These are phyloP conservation scores for Hepsetus odoe DNA, from an alignment of 2,113 vertebrate species.

Conservation along the genomic window DNA sequence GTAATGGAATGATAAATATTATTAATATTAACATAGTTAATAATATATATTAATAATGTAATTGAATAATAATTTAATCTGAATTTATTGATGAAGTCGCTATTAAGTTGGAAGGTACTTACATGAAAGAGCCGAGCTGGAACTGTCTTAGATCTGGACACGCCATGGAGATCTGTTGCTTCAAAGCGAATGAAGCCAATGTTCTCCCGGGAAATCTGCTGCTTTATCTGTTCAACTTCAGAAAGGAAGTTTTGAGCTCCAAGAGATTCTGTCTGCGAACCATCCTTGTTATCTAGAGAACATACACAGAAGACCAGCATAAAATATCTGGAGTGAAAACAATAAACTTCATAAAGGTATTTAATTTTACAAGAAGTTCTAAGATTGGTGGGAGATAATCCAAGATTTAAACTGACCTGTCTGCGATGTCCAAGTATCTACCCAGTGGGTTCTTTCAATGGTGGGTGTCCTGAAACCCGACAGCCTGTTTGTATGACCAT, in stretches of 20 bases:
- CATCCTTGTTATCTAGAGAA: slow-evolving; percentile 71
- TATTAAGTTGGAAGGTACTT: slow-evolving; percentile 49
- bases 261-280: slow-evolving; percentile 47
- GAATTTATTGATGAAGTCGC: too few relatives aligned
- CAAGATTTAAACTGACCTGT: slow-evolving; percentile 64
- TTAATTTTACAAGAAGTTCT: neutral
- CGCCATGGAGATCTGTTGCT: slow-evolving; percentile 89
- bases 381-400: neutral
- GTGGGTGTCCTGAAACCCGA: slow-evolving; percentile 45
- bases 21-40: too few relatives aligned
- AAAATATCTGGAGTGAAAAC: neutral
- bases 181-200: slow-evolving; percentile 90
- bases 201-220: slow-evolving; percentile 85
- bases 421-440: slow-evolving; percentile 55
- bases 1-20: slow-evolving; percentile 1
- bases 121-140: slow-evolving; percentile 92
- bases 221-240: slow-evolving; percentile 87
- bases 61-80: neutral
- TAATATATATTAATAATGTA: too few relatives aligned
- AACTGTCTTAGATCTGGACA: slow-evolving; percentile 90
- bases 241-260: slow-evolving; percentile 70
- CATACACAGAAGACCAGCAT: slow-evolving; percentile 7
- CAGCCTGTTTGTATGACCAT: slow-evolving; percentile 62
- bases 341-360: neutral
- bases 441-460: slow-evolving; percentile 53